Evolutionary conservation across 2,113 vertebrate species (phyloP), one percentile per base, ranked within the genome.

Genomic region (Sphyrna mokarran): DNA sequence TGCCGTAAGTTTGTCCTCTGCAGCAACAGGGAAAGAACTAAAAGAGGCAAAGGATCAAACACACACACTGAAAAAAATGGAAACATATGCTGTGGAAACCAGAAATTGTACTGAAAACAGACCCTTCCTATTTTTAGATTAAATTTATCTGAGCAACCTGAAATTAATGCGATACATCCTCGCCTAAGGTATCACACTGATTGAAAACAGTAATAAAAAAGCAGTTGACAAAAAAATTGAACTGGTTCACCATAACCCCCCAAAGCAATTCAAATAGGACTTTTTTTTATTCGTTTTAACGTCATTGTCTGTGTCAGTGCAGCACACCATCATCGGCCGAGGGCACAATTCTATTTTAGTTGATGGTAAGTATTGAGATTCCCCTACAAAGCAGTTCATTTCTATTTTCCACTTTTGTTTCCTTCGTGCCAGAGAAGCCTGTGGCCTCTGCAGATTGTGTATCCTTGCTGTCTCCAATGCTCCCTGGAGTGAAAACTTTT

Each of bases 171-270:
- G 37, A 16, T 8, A 83, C 18, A 83, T 89, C 86, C 48, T 89
- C 6, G 29, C 58, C 87, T 91, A 63, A 63, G 29, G 87, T 63
- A 83, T 18, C 37, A 83, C 40, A 20, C 29, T 91, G 87, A 91
- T 91, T 91, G 87, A 91, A 91, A 43, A 63, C 54, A 14, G 54
- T 61, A 91, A 63, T 61, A 91, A 91, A 91, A 91, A 61, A 61
- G 29, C 4, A 91, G 54, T 63, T 91, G 54, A 91, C 54, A 91
- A 91, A 91, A 91, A 91, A 61, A 91, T 91, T 63, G 87, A 91
- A 63, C 54, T n/a, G 29, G 54, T 33, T 91, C 58, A 91, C 58
- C 54, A 91, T 8, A 91, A 91, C 14, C 48, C 54, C 58, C 58
- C 54, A 91, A 63, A 91, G 87, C 87, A 61, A 61, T 91, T n/a